Evolutionary conservation across 2,113 vertebrate genomes (phyloP).

Genomic region (Nibea coibor): DNA sequence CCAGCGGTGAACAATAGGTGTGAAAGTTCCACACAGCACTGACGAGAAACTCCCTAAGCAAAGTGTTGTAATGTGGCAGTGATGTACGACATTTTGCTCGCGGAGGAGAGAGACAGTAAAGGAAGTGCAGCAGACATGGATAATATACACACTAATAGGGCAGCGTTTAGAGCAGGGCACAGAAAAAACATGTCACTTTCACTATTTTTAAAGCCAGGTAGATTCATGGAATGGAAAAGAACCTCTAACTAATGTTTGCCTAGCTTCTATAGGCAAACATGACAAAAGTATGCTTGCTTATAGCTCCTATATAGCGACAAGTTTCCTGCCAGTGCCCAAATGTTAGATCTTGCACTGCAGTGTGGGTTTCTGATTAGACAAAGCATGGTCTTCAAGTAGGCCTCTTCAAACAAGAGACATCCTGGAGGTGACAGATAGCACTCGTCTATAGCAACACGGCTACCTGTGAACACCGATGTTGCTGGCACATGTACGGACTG

Average conservation of each 20-base stretch:
- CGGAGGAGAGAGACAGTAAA: conserved; percentile 2
- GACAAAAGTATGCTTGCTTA: background rate
- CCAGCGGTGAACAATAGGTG: conserved; percentile 62
- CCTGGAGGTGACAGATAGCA: conserved; percentile 57
- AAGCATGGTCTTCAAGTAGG: conserved; percentile 1
- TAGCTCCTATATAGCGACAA: background rate
- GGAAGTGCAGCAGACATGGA: conserved; percentile 14
- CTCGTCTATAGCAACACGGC: conserved; percentile 21
- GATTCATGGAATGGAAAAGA: conserved; percentile 1
- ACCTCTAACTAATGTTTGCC: background rate
- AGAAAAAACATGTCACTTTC: background rate
- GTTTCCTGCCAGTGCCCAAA: background rate
- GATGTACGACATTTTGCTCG: conserved; percentile 29
- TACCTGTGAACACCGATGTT: conserved; percentile 12
- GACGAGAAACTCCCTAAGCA: conserved; percentile 47
- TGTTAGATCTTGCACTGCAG: background rate
- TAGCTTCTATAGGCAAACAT: conserved; percentile 7
- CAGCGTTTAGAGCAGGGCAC: background rate
- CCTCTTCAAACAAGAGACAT: conserved; percentile 34
- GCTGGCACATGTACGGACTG: conserved; percentile 15
- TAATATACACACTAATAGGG: background rate
- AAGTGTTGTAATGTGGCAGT: conserved; percentile 38
- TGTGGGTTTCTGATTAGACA: background rate
- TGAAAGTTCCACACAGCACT: conserved; percentile 46
- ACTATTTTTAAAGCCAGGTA: conserved; percentile 6